A percentile compares a stretch with the other conserved stretches of the same genome.
phyloP scores from a whole-genome alignment of 2,888 invertebrate genomes.

The Lagria hirta region DNA sequence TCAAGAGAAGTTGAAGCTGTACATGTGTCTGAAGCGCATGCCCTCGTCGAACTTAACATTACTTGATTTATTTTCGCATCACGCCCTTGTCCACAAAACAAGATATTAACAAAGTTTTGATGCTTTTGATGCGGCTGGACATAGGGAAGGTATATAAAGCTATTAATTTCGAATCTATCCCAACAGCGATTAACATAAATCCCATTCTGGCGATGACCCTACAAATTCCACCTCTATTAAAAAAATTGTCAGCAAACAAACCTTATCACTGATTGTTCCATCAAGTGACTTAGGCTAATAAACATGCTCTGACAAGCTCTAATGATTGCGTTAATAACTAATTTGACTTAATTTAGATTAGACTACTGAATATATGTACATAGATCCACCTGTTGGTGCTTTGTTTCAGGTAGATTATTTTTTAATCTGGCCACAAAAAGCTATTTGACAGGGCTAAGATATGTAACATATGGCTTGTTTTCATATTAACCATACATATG shows the following conservation, averaged over 20 bases:
- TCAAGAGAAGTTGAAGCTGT: not conserved
- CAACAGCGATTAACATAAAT: slow-evolving; percentile 19
- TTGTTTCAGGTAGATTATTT: slow-evolving; percentile 39
- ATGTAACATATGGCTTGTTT: slow-evolving; percentile 39
- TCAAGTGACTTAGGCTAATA: slow-evolving; percentile 32
- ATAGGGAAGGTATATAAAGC: slow-evolving; percentile 35
- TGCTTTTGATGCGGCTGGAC: slow-evolving; percentile 38
- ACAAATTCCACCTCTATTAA: slow-evolving; percentile 8
- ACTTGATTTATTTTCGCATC: slow-evolving; percentile 42
- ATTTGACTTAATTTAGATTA: slow-evolving; percentile 41
- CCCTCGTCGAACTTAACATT: not conserved
- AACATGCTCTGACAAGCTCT: slow-evolving; percentile 35
- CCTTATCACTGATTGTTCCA: slow-evolving; percentile 34
- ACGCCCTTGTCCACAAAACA: slow-evolving; percentile 43
- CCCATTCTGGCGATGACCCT: slow-evolving; percentile 11
- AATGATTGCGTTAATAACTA: slow-evolving; percentile 37
- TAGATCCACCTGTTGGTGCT: slow-evolving; percentile 30
- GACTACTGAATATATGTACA: slow-evolving; percentile 38
- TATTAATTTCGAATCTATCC: slow-evolving; percentile 34
- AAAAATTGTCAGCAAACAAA: slow-evolving; percentile 9
- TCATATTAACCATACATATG: slow-evolving; percentile 26
- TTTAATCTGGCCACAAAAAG: slow-evolving; percentile 43
- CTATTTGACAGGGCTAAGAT: slow-evolving; percentile 40
- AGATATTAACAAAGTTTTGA: slow-evolving; percentile 48
- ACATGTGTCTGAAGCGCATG: not conserved